Percentiles rank a stretch among this genome's conserved stretches.
Evolutionary conservation across 1,140 invertebrate genomes (phyloP).

Genomic region (Odontomachus brunneus): DNA sequence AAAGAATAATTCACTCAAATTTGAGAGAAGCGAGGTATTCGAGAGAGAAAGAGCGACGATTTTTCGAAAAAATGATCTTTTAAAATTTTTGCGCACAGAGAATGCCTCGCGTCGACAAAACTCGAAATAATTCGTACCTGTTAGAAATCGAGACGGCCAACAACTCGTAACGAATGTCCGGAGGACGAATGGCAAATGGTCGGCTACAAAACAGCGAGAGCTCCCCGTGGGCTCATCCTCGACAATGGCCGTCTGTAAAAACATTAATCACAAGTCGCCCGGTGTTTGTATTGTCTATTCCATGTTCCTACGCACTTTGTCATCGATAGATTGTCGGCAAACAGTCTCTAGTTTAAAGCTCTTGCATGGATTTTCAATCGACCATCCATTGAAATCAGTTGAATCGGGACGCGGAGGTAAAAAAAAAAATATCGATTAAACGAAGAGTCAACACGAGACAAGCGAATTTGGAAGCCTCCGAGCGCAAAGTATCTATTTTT

Average conservation of each 20-base stretch:
- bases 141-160: conserved; percentile 24
- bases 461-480: background rate
- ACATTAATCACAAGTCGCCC: conserved; percentile 80
- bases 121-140: conserved; percentile 20
- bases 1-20: too few species aligned
- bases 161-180: conserved; percentile 44
- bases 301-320: conserved; percentile 76
- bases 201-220: conserved; percentile 73
- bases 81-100: too few species aligned
- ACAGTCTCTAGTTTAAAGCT: conserved; percentile 23
- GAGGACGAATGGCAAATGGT: conserved; percentile 72
- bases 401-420: background rate
- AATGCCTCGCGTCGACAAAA: background rate
- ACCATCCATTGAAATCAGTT: background rate
- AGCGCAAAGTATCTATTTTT: background rate
- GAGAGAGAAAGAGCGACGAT: too few species aligned
- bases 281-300: conserved; percentile 75
- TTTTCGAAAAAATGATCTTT: too few species aligned
- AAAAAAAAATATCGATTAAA: background rate
- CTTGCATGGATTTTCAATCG: conserved; percentile 11
- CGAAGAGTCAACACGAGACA: background rate
- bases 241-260: conserved; percentile 77
- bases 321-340: conserved; percentile 62
- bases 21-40: too few species aligned
- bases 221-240: conserved; percentile 76